phyloP scores from a whole-genome alignment of 2,113 vertebrate genomes.

The Amphiprion percula region DNA sequence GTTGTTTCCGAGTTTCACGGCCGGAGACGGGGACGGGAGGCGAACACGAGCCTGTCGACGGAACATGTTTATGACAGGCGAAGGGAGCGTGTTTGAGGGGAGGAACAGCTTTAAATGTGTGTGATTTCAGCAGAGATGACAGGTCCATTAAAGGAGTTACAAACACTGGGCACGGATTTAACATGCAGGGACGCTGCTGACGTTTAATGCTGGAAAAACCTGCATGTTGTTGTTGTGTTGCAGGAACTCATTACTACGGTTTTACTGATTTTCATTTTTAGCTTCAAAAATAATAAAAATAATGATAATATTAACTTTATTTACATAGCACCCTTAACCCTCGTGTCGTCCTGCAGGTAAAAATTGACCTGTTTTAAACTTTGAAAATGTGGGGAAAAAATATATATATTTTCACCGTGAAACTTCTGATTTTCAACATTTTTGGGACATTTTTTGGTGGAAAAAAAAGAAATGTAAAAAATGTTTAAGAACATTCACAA shows the following conservation, averaged over 20 bases:
- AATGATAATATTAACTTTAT: too few relatives aligned
- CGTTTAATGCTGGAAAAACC: neutral
- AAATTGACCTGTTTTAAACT: too few relatives aligned
- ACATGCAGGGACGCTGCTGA: neutral
- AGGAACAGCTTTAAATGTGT: constrained; percentile 12
- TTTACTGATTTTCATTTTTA: constrained; percentile 8
- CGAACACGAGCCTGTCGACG: neutral
- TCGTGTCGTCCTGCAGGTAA: too few relatives aligned
- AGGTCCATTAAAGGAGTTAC: constrained; percentile 7
- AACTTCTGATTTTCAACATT: too few relatives aligned
- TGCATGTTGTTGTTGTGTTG: neutral
- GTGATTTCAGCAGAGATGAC: constrained; percentile 9
- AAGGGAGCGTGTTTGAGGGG: neutral
- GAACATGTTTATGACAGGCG: constrained; percentile 20
- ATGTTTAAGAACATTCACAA: too few relatives aligned
- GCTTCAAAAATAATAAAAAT: too few relatives aligned
- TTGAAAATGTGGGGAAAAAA: too few relatives aligned
- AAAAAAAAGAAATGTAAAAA: too few relatives aligned
- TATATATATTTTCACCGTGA: too few relatives aligned
- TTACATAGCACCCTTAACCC: too few relatives aligned
- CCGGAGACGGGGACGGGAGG: constrained; percentile 19
- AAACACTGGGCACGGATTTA: neutral
- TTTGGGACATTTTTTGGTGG: too few relatives aligned
- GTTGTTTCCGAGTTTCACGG: constrained; percentile 61
- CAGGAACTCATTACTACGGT: neutral